Evolutionary conservation across 2,888 invertebrate genomes (phyloP), one percentile per base, ranked within the genome.

Genomic region (Hypomecis punctinalis): DNA sequence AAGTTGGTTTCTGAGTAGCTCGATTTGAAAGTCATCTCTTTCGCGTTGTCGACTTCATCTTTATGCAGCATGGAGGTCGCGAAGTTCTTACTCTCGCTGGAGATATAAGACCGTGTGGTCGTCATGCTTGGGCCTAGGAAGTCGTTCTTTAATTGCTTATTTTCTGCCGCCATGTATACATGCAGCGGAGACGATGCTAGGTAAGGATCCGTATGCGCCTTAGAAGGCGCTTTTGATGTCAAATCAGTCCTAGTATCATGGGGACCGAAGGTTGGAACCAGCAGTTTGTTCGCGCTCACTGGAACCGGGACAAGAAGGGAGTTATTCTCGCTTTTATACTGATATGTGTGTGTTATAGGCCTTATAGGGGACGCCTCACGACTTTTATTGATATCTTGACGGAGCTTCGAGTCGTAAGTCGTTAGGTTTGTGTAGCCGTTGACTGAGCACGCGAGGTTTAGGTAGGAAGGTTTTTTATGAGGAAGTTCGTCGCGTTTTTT

Each of bases 381-480:
- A 45, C 96, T 96, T 76, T 94, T 96, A 73, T 94, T 95, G 60
- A 95, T 95, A 54, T 96, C 96, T 80, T 96, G 96, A 10, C 96
- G 93, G 43, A 96, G 89, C 81, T 96, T 96, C 0, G 97, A 97
- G 86, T 97, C 97, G 94, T 97, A 98, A 64, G 97, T 96, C 6
- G 96, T 97, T 62, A 97, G 94, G 76, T 97, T 97, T 5, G 97
- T 96, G 84, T 98, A 98, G 5, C 98, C 98, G 89, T 97, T 97
- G 57, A 98, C 97, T 23, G 97, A 97, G 84, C 98, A 97, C 56
- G 98, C 97, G 68, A 98, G 91, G 78, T 97, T 97, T 61, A 98
- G 90, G 84, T 98, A 98, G 63, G 97, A 97, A 0, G 98, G 98
- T 81, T 97, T 96, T 83, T 97, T 96, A 11, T 92, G 91, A 8